Conservation (phyloP, 2,113 vertebrate genomes). For the Seriola rivoliana region DNA sequence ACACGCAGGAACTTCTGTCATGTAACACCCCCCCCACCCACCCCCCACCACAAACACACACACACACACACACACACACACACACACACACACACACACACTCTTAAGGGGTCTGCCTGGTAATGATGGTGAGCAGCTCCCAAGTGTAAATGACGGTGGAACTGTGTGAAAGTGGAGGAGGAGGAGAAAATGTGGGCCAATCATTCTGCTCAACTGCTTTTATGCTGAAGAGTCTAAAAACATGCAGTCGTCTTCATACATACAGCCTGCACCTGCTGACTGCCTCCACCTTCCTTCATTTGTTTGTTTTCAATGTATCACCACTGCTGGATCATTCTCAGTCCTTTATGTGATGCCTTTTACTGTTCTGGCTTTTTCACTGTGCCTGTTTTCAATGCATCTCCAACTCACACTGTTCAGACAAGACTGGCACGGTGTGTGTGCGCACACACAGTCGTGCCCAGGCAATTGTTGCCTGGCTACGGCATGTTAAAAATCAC, state of each 20-base stretch:
- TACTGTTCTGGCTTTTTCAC: neutral
- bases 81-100: slow-evolving; percentile 7
- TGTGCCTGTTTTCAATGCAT: slow-evolving; percentile 12
- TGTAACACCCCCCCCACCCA: neutral
- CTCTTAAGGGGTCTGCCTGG: slow-evolving; percentile 25
- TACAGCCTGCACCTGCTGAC: slow-evolving; percentile 18
- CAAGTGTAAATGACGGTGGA: slow-evolving; percentile 32
- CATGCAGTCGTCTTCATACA: slow-evolving; percentile 8
- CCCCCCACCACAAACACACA: slow-evolving; percentile 3
- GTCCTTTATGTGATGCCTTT: neutral
- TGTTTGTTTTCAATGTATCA: neutral
- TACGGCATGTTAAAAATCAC: slow-evolving; percentile 74
- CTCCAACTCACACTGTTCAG: slow-evolving; percentile 43
- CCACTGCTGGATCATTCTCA: neutral
- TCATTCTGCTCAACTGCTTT: slow-evolving; percentile 82
- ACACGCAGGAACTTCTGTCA: slow-evolving; percentile 27
- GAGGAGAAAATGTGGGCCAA: slow-evolving; percentile 77
- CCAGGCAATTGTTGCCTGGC: slow-evolving; percentile 84
- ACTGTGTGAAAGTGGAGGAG: slow-evolving; percentile 35
- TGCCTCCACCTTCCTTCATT: neutral
- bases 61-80: slow-evolving; percentile 1
- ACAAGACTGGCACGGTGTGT: slow-evolving; percentile 38
- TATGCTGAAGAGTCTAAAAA: slow-evolving; percentile 63
- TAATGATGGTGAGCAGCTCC: slow-evolving; percentile 34
- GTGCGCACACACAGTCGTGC: slow-evolving; percentile 38